These are phyloP conservation scores for Manis pentadactyla DNA, from an alignment of 2,797 vertebrate genomes.

Conservation along the genomic window DNA sequence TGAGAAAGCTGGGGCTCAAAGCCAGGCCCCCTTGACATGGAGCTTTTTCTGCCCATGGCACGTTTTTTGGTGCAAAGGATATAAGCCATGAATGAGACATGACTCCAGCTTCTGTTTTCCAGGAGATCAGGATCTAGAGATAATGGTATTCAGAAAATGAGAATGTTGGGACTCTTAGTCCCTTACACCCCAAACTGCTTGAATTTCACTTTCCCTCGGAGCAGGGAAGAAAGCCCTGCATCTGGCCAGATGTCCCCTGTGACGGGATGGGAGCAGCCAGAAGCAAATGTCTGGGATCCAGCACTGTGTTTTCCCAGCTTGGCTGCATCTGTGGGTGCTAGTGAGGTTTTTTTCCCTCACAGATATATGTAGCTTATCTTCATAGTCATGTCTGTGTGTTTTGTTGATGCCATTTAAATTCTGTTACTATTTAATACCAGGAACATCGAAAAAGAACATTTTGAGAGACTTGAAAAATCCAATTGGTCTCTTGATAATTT, in stretches of 20 bases:
- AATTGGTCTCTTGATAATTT: slow-evolving; percentile 74
- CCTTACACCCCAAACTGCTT: background rate
- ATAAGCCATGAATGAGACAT: rapidly evolving
- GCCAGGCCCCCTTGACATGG: background rate
- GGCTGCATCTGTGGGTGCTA: background rate
- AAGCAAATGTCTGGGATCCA: background rate
- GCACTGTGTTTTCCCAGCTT: background rate
- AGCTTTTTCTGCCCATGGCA: background rate
- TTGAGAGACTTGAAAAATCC: slow-evolving; percentile 82
- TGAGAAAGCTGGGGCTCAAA: background rate
- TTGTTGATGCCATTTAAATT: slow-evolving; percentile 80
- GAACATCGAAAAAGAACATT: slow-evolving; percentile 80
- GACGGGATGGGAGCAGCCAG: background rate
- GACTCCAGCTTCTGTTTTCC: background rate
- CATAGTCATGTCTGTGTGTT: slow-evolving; percentile 56
- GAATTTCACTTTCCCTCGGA: background rate
- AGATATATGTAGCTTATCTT: slow-evolving; percentile 57
- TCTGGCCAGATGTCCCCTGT: background rate
- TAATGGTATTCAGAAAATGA: background rate
- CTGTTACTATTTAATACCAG: slow-evolving; percentile 77
- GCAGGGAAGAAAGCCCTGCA: background rate
- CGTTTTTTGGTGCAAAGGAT: background rate
- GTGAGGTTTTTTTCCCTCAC: background rate
- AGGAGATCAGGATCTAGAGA: background rate
- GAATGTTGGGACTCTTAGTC: background rate